Evolutionary conservation across 92 coral and sea anemone genomes (phyloP), one percentile per base, ranked within the genome.

Genomic region (Blastomussa wellsi): DNA sequence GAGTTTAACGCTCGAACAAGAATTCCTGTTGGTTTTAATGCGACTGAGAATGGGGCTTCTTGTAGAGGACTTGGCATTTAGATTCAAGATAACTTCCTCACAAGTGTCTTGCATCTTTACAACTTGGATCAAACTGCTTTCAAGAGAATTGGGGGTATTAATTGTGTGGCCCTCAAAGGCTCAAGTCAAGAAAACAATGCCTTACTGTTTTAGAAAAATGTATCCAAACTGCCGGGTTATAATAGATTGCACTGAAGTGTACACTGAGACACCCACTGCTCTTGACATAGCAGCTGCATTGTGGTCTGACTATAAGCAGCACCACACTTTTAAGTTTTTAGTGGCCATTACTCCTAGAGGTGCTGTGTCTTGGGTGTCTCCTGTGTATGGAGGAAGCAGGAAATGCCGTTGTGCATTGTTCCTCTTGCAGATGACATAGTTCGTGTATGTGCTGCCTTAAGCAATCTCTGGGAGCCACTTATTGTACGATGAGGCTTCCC

Each of bases 271-370:
- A 47, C 85, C 85, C 37, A 78, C 89, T 32, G 85, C 78, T 42
- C 79, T 86, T 33, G 89, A 70, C 51, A 78, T 55, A 52, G 80
- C 85, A 78, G 89, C 75, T 16, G 62, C 83, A 69, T 86, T 77
- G 68, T 77, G 83, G 88, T 77, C 88, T 60, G 88, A 85, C 41
- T 77, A 85, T 42, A 85, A 77, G 83, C 89, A 86, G 55, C 79
- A 86, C 87, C 87, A 83, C 80, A 83, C 80, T 31, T 20, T 83
- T 83, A 83, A 72, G 68, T 83, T 83, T 53, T 74, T 84, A 31
- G 87, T 84, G 47, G 87, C 81, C 36, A 74, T 84, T 13, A 84
- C 87, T 59, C 81, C 81, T 24, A 60, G 76, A 44, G 81, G 87
- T 29, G 82, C 87, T 60, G 76, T 84, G 79, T 84, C 87, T 29